phyloP scores from a whole-genome alignment of 2,797 vertebrate species.

The Halcyon smyrnensis region DNA sequence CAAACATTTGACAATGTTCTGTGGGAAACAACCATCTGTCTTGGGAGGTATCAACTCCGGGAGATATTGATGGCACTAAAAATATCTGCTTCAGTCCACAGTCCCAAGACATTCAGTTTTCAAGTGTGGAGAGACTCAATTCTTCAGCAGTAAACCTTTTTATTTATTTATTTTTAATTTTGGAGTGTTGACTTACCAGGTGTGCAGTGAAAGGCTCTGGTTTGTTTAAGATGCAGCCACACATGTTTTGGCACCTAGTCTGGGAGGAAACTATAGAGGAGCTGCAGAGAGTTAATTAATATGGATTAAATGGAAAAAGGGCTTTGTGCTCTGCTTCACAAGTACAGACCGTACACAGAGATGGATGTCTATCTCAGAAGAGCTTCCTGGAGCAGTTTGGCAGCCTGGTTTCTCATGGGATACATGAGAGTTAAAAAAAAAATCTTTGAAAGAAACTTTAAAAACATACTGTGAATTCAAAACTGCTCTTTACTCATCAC shows the following conservation, averaged over 20 bases:
- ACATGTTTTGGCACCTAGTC: background rate
- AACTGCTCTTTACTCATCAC: slow-evolving; percentile 30
- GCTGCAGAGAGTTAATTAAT: slow-evolving; percentile 50
- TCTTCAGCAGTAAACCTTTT: slow-evolving; percentile 17
- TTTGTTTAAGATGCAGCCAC: background rate
- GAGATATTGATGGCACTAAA: slow-evolving; percentile 73
- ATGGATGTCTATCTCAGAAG: slow-evolving; percentile 47
- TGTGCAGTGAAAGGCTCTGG: background rate
- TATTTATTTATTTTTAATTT: slow-evolving; percentile 41
- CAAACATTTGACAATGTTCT: slow-evolving; percentile 76
- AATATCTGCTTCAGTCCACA: slow-evolving; percentile 61
- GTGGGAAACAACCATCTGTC: slow-evolving; percentile 75
- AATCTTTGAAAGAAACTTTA: slow-evolving; percentile 18
- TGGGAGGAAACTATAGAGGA: background rate
- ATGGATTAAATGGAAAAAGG: slow-evolving; percentile 53
- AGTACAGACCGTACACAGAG: slow-evolving; percentile 48
- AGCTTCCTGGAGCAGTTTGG: slow-evolving; percentile 47
- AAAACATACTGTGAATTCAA: background rate
- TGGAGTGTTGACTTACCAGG: slow-evolving; percentile 24
- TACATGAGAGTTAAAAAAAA: background rate
- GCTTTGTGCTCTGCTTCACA: slow-evolving; percentile 60
- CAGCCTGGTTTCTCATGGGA: slow-evolving; percentile 33
- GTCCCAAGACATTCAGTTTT: slow-evolving; percentile 1
- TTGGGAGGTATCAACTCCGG: slow-evolving; percentile 66
- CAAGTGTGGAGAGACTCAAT: background rate